Base-by-base conservation (phyloP, 92 coral and sea anemone genomes). In the Porites rus region DNA sequence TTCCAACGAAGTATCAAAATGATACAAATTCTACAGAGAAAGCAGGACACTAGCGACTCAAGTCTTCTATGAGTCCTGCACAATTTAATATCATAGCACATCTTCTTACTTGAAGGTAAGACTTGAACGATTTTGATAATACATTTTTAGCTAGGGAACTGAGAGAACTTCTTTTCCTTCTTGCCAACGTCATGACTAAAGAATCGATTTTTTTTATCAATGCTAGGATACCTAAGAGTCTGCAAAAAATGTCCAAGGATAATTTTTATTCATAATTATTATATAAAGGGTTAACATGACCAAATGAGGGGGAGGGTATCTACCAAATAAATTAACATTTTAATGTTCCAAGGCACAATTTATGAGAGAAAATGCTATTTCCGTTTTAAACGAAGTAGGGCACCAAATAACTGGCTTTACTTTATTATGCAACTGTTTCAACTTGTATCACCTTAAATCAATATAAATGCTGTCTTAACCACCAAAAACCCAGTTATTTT, bases 101-200 rank as follows among this genome's bases (percentile, higher is more conserved):
- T 12, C 16, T 11, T 31, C 46, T 84, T 76, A 91, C 90, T 87
- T 61, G 82, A 65, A 81, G 81, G 80, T 80, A 85, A 54, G 76
- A 88, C 72, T 92, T 85, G 25, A 84, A 88, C 22, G 92, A 90
- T 70, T 91, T 91, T 54, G 77, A 78, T 4, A 91, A 64, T 52
- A 84, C 69, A 64, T 38, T 83, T 61, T 80, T 88, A 77, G 78
- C 86, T 52, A 62, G 19, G 50, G 11, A 83, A 63, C 63, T 72
- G 12, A 83, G 72, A 64, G 64, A 20, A 72, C 61, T 50, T 13
- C 21, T 43, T 65, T 61, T 82, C 2, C 67, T 58, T 4, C 10
- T 31, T 20, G 19, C 20, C n/a, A 61, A 19, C 69, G 86, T 69
- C 76, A 70, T 58, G 59, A 64, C 51, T 51, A 60, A 58, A 51